Evolutionary conservation across 2,888 invertebrate genomes (phyloP).

Genomic region (Bembecia ichneumoniformis): DNA sequence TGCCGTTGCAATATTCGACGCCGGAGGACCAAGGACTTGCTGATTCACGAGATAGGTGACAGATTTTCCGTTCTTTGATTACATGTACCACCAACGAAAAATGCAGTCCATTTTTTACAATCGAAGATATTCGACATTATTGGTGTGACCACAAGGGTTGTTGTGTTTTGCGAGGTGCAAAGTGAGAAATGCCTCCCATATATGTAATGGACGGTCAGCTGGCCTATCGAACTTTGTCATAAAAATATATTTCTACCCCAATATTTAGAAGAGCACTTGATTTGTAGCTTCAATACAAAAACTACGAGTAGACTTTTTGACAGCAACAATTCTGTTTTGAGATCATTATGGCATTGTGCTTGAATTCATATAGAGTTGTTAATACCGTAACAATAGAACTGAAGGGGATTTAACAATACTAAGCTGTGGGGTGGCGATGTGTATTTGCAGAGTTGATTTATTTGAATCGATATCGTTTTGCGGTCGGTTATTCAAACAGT

Average conservation of each 20-base stretch:
- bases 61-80: too few relatives aligned
- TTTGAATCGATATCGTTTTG: conserved; percentile 19
- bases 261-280: conserved; percentile 20
- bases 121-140: too few relatives aligned
- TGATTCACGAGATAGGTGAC: too few relatives aligned
- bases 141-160: too few relatives aligned
- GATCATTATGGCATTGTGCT: conserved; percentile 31
- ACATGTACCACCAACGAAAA: too few relatives aligned
- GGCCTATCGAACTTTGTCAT: too few relatives aligned
- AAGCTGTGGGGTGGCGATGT: conserved; percentile 12
- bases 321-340: conserved; percentile 23
- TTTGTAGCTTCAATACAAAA: conserved; percentile 36
- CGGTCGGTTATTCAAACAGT: conserved; percentile 6
- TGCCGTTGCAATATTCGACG: too few relatives aligned
- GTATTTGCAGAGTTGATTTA: conserved; percentile 39
- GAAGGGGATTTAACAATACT: conserved; percentile 5
- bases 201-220: too few relatives aligned
- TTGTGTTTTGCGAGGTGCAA: too few relatives aligned
- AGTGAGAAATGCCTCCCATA: too few relatives aligned
- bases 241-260: background rate
- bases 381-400: conserved; percentile 6
- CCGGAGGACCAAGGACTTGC: too few relatives aligned
- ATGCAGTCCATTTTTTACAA: too few relatives aligned
- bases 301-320: conserved; percentile 19
- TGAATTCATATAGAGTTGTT: conserved; percentile 28